These are phyloP conservation scores for Grus americana DNA, from an alignment of 2,113 vertebrate species.

Conservation along the genomic window DNA sequence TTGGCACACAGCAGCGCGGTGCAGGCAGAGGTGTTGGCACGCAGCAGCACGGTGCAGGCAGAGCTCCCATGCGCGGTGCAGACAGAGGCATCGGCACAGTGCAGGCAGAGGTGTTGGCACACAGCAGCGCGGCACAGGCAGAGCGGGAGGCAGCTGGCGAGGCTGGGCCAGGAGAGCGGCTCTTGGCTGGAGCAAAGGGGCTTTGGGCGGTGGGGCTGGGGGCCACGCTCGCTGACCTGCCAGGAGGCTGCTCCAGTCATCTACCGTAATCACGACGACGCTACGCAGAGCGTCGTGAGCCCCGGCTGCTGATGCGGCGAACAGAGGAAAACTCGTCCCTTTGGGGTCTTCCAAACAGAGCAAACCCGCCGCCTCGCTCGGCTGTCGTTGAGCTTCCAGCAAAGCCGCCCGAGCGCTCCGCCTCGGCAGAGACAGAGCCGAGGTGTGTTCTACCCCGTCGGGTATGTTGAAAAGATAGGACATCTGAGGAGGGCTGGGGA, in stretches of 20 bases:
- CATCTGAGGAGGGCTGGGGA: conserved; percentile 76
- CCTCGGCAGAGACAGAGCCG: background rate
- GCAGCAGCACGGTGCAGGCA: no score
- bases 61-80: background rate
- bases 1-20: no score
- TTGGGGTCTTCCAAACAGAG: conserved; percentile 34
- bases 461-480: conserved; percentile 79
- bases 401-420: background rate
- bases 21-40: background rate
- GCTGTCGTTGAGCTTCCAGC: conserved; percentile 46
- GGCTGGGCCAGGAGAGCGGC: conserved; percentile 66
- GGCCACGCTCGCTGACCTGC: conserved; percentile 57
- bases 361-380: conserved; percentile 50
- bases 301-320: conserved; percentile 74
- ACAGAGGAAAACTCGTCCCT: conserved; percentile 74
- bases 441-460: conserved; percentile 20
- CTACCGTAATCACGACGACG: conserved; percentile 73
- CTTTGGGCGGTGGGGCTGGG: conserved; percentile 74
- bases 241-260: conserved; percentile 56
- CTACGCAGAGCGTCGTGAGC: conserved; percentile 72
- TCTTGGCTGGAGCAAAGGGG: background rate
- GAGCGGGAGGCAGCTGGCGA: background rate
- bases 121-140: background rate
- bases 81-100: background rate
- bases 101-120: background rate